Percentiles rank a stretch among this genome's conserved stretches.
Evolutionary conservation across 2,888 invertebrate species (phyloP).

Genomic region (Bhutanitis thaidina): DNA sequence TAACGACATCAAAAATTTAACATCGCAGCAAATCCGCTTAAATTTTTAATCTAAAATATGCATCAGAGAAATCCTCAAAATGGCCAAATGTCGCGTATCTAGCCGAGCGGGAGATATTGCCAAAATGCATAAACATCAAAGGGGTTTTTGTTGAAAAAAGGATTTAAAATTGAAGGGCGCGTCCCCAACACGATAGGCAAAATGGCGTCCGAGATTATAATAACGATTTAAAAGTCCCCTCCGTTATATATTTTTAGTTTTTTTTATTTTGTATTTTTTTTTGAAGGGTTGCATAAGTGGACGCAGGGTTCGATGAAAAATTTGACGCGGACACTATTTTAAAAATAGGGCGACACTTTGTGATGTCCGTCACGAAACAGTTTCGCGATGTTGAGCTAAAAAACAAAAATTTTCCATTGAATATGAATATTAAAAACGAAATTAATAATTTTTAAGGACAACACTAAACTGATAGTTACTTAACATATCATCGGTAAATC

Average conservation of each 20-base stretch:
- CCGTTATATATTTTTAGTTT: constrained; percentile 30
- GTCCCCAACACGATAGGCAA: constrained; percentile 62
- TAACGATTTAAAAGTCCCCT: constrained; percentile 78
- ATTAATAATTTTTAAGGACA: too few relatives aligned
- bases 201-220: constrained; percentile 79
- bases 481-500: neutral
- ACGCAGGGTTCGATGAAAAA: constrained; percentile 64
- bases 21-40: constrained; percentile 42
- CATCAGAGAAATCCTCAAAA: constrained; percentile 69
- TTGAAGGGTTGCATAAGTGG: constrained; percentile 72
- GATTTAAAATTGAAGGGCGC: constrained; percentile 77
- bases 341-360: constrained; percentile 16
- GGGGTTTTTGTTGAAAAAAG: constrained; percentile 73
- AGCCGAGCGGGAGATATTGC: constrained; percentile 71
- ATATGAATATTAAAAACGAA: too few relatives aligned
- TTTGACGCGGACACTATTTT: constrained; percentile 67
- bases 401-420: neutral
- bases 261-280: constrained; percentile 50
- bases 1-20: constrained; percentile 12
- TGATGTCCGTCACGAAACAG: neutral
- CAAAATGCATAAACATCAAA: constrained; percentile 76
- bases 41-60: constrained; percentile 73
- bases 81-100: constrained; percentile 70
- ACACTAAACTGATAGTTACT: too few relatives aligned
- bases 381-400: neutral